These are phyloP conservation scores for Anadara kagoshimensis DNA, from an alignment of 1,140 invertebrate species.

Conservation along the genomic window DNA sequence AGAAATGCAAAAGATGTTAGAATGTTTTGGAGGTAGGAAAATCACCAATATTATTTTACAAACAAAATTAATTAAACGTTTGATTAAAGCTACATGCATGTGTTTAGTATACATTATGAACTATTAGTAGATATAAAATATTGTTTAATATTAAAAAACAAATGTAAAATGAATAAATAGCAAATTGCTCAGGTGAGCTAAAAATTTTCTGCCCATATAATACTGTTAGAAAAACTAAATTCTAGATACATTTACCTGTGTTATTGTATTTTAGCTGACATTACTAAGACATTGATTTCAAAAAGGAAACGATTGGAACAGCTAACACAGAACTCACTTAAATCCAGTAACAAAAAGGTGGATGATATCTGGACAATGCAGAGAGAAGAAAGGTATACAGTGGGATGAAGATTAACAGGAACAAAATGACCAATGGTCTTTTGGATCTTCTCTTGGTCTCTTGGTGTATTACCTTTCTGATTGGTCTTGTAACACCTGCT, in stretches of 20 bases:
- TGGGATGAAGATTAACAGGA: background rate
- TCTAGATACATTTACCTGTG: too few species aligned
- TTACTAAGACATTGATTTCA: conserved; percentile 56
- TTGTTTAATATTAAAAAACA: background rate
- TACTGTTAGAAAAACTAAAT: too few species aligned
- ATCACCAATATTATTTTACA: background rate
- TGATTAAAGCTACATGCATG: background rate
- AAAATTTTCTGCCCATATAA: background rate
- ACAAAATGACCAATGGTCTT: too few species aligned
- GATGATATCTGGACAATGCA: conserved; percentile 68
- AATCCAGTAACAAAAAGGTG: conserved; percentile 63
- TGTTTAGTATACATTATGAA: background rate
- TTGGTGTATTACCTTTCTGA: too few species aligned
- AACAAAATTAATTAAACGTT: background rate
- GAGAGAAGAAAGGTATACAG: conserved; percentile 61
- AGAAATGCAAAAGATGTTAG: conserved; percentile 67
- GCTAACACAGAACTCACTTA: conserved; percentile 63
- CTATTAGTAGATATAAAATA: background rate
- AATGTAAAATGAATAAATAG: too few species aligned
- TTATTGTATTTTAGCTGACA: conserved; percentile 53
- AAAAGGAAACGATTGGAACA: conserved; percentile 67
- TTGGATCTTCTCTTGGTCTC: too few species aligned
- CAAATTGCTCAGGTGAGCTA: background rate
- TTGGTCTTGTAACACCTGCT: too few species aligned
- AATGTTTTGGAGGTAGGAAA: conserved; percentile 62